A percentile compares a stretch with the other conserved stretches of the same genome.
phyloP scores from a whole-genome alignment of 2,797 vertebrate species.

The Toxotes lorentzi region DNA sequence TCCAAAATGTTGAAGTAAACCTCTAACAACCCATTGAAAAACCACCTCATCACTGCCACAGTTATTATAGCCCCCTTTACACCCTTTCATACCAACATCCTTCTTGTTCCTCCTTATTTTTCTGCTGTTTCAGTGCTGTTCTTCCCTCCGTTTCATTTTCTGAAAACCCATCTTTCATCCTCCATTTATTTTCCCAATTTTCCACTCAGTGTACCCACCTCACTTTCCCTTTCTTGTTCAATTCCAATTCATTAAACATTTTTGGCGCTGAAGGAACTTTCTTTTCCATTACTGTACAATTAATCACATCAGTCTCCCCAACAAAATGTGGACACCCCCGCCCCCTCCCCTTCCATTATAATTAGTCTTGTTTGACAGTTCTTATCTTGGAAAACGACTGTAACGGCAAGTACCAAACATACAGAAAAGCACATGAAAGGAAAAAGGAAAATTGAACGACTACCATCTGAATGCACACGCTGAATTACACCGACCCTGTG shows the following conservation, averaged over 20 bases:
- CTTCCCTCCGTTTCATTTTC: slow-evolving; percentile 28
- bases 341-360: slow-evolving; percentile 61
- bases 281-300: slow-evolving; percentile 75
- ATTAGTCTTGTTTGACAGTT: slow-evolving; percentile 82
- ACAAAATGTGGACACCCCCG: slow-evolving; percentile 42
- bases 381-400: slow-evolving; percentile 81
- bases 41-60: slow-evolving; percentile 7
- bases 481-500: slow-evolving; percentile 54
- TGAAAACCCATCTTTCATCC: slow-evolving; percentile 51
- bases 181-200: slow-evolving; percentile 50
- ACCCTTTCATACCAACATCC: slow-evolving; percentile 4
- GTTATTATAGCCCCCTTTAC: background rate
- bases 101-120: slow-evolving; percentile 19
- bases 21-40: background rate
- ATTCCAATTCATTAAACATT: slow-evolving; percentile 72
- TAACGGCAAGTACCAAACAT: slow-evolving; percentile 71
- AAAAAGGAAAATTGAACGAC: slow-evolving; percentile 60
- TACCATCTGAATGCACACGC: slow-evolving; percentile 67
- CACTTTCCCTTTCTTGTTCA: slow-evolving; percentile 60
- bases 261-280: slow-evolving; percentile 54
- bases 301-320: slow-evolving; percentile 70
- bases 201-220: slow-evolving; percentile 45
- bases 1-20: background rate
- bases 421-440: slow-evolving; percentile 57
- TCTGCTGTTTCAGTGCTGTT: slow-evolving; percentile 6